phyloP scores from a whole-genome alignment of 1,140 invertebrate genomes.

The Orchesella cincta region DNA sequence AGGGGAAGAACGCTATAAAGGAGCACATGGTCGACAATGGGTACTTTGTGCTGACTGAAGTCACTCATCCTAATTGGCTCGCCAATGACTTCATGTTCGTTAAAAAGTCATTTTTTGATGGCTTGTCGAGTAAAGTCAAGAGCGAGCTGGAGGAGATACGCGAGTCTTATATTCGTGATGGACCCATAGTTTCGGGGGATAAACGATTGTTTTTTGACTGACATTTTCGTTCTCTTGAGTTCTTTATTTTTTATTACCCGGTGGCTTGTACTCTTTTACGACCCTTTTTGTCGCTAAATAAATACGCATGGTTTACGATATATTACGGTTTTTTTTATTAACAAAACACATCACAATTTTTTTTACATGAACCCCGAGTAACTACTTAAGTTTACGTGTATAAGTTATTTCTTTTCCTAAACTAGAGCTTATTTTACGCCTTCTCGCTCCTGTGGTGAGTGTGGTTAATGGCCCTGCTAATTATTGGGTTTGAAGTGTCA shows the following conservation, averaged over 20 bases:
- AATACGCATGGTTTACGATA: too few species aligned
- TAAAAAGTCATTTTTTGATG: slow-evolving; percentile 50
- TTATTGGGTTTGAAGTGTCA: slow-evolving; percentile 24
- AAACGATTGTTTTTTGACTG: too few species aligned
- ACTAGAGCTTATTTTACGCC: background rate
- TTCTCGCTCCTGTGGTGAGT: too few species aligned
- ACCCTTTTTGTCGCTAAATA: too few species aligned
- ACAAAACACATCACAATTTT: too few species aligned
- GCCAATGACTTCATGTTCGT: slow-evolving; percentile 60
- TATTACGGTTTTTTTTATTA: too few species aligned
- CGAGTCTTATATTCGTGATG: background rate
- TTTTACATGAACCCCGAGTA: too few species aligned
- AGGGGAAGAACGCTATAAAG: slow-evolving; percentile 54
- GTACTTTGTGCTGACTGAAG: slow-evolving; percentile 55
- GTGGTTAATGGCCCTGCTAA: background rate
- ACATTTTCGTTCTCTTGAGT: too few species aligned
- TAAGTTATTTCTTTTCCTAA: too few species aligned
- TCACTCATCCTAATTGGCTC: slow-evolving; percentile 55
- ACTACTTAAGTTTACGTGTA: too few species aligned
- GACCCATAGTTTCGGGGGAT: background rate
- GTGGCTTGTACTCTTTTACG: too few species aligned
- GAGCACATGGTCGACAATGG: slow-evolving; percentile 55
- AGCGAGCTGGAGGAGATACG: background rate
- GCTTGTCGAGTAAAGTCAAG: background rate
- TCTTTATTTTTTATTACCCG: too few species aligned